A percentile compares a stretch with the other conserved stretches of the same genome.
phyloP scores from a whole-genome alignment of 2,113 vertebrate genomes.

The Typhlomys cinereus region DNA sequence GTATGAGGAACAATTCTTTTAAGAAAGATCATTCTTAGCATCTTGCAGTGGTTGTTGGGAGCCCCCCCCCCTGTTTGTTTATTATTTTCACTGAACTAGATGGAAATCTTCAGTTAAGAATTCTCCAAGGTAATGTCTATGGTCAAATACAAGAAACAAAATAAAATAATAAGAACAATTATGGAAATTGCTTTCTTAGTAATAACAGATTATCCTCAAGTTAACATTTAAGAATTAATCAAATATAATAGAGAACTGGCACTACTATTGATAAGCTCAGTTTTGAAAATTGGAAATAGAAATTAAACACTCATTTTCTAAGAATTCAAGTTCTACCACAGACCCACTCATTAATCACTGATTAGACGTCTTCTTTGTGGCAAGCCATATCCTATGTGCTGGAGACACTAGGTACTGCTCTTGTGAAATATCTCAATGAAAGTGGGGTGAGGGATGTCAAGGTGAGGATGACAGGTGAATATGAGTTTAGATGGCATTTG shows the following conservation, averaged over 20 bases:
- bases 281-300: neutral
- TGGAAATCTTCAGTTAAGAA: neutral
- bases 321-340: neutral
- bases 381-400: neutral
- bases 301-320: conserved; percentile 8
- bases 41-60: neutral
- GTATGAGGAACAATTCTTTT: neutral
- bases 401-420: neutral
- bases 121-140: neutral
- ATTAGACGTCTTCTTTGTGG: neutral
- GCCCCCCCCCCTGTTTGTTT: neutral
- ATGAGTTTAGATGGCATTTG: neutral
- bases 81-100: neutral
- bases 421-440: neutral
- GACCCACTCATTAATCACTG: neutral
- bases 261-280: neutral
- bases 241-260: neutral
- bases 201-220: neutral
- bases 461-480: neutral
- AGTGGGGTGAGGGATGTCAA: neutral
- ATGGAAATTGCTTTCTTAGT: neutral
- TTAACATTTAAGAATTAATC: neutral
- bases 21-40: neutral
- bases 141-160: neutral
- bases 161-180: neutral